Base-by-base conservation (phyloP, 1,140 invertebrate genomes). In the Megathymus violae region DNA sequence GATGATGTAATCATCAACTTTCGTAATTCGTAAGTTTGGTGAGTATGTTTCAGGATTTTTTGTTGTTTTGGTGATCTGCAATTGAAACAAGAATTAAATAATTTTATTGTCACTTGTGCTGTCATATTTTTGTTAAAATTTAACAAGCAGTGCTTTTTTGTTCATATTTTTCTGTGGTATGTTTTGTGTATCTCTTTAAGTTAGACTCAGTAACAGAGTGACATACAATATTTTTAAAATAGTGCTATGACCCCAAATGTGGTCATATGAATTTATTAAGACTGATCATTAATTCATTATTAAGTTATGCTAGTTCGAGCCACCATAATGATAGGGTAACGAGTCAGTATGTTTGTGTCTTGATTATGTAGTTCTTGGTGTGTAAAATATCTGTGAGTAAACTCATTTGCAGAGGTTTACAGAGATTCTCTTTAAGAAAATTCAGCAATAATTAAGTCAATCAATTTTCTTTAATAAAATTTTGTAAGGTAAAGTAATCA, bases 241-340 rank as follows among this genome's bases (percentile, higher is more conserved):
- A 80, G 78, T 73, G 67, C 67, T 67, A 71, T 80, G 82, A 63
- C 75, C 76, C 69, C 51, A 19, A 40, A 59, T 56, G 40, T 72
- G 82, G 67, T 76, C 74, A 77, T 71, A 76, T 75, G 70, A 78
- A 85, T 81, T 86, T 81, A 79, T 87, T 77, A 89, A 89, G 87
- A 89, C 87, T 89, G 87, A 89, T 89, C 87, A 88, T 83, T 89
- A 85, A 84, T 89, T 86, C 85, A 88, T 88, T 88, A 73, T 86
- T 88, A 88, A 88, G 85, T 89, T 89, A 84, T 67, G 83, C 83
- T 89, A 89, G 82, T 81, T 89, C 70, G 78, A 83, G 74, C 81
- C 85, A 86, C 76, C 76, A 81, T 86, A 73, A 76, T 77, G 66
- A 69, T 81, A 77, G 71, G 80, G 71, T 71, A 70, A 67, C 71